Conservation (phyloP, 2,888 invertebrate genomes). For the Margaritifera margaritifera region DNA sequence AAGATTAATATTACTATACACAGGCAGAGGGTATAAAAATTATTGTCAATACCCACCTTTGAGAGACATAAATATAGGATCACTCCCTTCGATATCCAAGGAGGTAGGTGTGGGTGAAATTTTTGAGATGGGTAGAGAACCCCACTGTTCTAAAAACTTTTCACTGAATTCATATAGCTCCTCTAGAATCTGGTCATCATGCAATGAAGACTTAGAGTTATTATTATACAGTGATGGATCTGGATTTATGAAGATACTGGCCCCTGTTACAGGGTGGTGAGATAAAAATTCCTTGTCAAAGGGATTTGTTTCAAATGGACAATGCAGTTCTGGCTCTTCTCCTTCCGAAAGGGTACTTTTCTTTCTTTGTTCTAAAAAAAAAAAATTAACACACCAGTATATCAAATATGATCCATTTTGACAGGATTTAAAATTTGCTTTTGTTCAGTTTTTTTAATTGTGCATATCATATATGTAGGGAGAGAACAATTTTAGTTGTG, state of each 20-base stretch:
- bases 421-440: too few relatives aligned
- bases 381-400: not conserved
- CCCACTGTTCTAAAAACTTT: constrained; percentile 55
- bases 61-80: constrained; percentile 58
- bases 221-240: constrained; percentile 48
- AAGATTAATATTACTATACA: too few relatives aligned
- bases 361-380: constrained; percentile 44
- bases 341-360: constrained; percentile 51
- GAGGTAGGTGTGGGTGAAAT: not conserved
- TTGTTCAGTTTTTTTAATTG: too few relatives aligned
- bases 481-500: too few relatives aligned
- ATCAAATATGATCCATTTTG: not conserved
- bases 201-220: constrained; percentile 36
- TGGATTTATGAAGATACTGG: constrained; percentile 44
- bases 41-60: constrained; percentile 39
- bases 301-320: constrained; percentile 43
- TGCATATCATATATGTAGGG: too few relatives aligned
- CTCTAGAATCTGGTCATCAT: constrained; percentile 31
- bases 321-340: constrained; percentile 50
- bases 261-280: constrained; percentile 35
- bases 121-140: constrained; percentile 1
- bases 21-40: too few relatives aligned
- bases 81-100: constrained; percentile 29
- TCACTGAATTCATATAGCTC: constrained; percentile 59
- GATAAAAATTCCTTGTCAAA: constrained; percentile 38